Evolutionary conservation across 2,888 invertebrate species (phyloP).

Genomic region (Physocephala rufipes): DNA sequence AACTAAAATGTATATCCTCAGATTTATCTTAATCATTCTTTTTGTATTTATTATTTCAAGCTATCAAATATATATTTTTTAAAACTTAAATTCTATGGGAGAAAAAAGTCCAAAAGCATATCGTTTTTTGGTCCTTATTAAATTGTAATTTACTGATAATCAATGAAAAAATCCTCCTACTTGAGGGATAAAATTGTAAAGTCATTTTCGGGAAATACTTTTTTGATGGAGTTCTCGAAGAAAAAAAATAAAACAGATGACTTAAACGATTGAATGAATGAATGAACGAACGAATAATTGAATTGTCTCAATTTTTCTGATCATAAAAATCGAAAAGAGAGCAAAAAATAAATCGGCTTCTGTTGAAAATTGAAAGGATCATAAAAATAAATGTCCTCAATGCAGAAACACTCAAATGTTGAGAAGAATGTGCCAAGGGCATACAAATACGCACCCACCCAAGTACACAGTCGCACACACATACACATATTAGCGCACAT

Average conservation of each 20-base stretch:
- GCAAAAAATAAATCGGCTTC: conserved; percentile 29
- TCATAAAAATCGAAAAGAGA: conserved; percentile 45
- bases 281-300: not conserved
- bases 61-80: no score
- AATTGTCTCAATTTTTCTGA: conserved; percentile 36
- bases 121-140: conserved; percentile 1
- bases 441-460: conserved; percentile 1
- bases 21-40: no score
- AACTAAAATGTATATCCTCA: no score
- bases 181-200: not conserved
- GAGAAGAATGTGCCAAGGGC: not conserved
- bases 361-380: conserved; percentile 15
- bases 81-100: no score
- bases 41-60: no score
- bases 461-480: not conserved
- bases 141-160: conserved; percentile 15
- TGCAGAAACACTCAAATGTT: not conserved
- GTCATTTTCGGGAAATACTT: conserved; percentile 8
- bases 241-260: no score
- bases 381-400: conserved; percentile 34
- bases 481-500: not conserved
- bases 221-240: not conserved
- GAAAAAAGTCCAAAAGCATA: no score
- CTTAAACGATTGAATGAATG: not conserved
- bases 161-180: not conserved